Evolutionary conservation across 1,140 invertebrate genomes (phyloP), one percentile per base, ranked within the genome.

Genomic region (Agrypnia vestita): DNA sequence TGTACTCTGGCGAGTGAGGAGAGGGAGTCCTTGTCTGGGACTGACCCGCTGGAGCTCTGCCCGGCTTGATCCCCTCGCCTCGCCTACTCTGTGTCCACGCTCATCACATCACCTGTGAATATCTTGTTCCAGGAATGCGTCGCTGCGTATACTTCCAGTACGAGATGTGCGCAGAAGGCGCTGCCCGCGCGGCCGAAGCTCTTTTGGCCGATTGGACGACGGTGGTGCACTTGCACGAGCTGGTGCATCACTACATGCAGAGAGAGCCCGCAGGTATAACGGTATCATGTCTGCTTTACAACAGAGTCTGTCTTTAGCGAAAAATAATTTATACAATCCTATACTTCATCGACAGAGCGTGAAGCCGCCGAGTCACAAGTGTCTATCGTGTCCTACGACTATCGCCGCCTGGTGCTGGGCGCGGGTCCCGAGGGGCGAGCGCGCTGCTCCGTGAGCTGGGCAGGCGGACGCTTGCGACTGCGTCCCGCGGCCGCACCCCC

Each of bases 151-250:
- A 96, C 86, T 94, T 97, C 78, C 94, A 94, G 80, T 97, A 97
- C 86, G 97, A 98, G 83, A 94, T 97, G 89, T 92, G 92, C 46
- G 93, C 93, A 15, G 93, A 94, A 73, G 76, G 78, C 12, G 78
- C 78, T 7, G 86, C 88, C 7, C 92, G 94, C 81, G 96, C 95
- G 15, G 96, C 98, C 0, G 95, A 97, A 82, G 92, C 94, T 0
- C 89, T 98, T 55, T 88, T 98, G 7, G 94, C 93, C 59, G 97
- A 98, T 85, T 98, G 97, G 97, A 92, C 93, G 1, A 94, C 96
- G 84, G 97, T 98, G 82, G 95, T 96, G 19, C 94, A 97, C 85
- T 90, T 99, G 0, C 97, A 98, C 85, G 92, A 93, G 0, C 89
- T 97, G 7, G 94, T 98, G 4, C 90, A 96, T 81, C 94, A 96